These are phyloP conservation scores for Terrapene triunguis DNA, from an alignment of 2,113 vertebrate species.

Conservation along the genomic window DNA sequence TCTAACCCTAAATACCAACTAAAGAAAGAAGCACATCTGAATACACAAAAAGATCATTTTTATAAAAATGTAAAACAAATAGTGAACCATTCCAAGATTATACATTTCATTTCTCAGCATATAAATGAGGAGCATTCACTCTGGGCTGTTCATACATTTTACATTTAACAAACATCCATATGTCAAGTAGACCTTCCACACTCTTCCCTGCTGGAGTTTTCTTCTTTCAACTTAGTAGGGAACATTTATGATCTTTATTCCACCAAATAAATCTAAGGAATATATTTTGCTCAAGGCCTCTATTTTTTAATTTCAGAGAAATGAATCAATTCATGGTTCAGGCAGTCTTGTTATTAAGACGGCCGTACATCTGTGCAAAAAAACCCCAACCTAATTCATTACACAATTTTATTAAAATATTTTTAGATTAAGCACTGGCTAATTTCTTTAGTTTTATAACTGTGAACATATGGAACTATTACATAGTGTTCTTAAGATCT, in stretches of 20 bases:
- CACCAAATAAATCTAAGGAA: slow-evolving; percentile 74
- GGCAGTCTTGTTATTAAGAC: slow-evolving; percentile 57
- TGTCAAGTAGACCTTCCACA: slow-evolving; percentile 68
- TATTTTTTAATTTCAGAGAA: slow-evolving; percentile 76
- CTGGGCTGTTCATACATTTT: slow-evolving; percentile 71
- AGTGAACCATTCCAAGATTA: slow-evolving; percentile 47
- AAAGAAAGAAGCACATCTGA: neutral
- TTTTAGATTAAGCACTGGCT: slow-evolving; percentile 52
- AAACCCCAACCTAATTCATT: slow-evolving; percentile 55
- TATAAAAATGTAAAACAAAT: slow-evolving; percentile 65
- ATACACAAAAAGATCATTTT: slow-evolving; percentile 50
- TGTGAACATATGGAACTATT: neutral
- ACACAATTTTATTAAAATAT: slow-evolving; percentile 38
- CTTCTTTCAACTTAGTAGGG: slow-evolving; percentile 76
- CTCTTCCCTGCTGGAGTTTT: slow-evolving; percentile 68
- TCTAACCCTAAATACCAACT: neutral
- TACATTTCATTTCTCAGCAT: slow-evolving; percentile 68
- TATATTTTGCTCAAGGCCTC: slow-evolving; percentile 69
- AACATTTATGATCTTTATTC: slow-evolving; percentile 77
- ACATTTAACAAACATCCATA: slow-evolving; percentile 75
- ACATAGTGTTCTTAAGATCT: neutral
- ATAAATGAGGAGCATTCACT: slow-evolving; percentile 72
- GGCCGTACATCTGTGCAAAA: slow-evolving; percentile 69
- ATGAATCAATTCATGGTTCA: slow-evolving; percentile 69
- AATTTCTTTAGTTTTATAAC: slow-evolving; percentile 60